Base-by-base conservation (phyloP, 1,140 invertebrate species). In the Aphelenchoides fujianensis region DNA sequence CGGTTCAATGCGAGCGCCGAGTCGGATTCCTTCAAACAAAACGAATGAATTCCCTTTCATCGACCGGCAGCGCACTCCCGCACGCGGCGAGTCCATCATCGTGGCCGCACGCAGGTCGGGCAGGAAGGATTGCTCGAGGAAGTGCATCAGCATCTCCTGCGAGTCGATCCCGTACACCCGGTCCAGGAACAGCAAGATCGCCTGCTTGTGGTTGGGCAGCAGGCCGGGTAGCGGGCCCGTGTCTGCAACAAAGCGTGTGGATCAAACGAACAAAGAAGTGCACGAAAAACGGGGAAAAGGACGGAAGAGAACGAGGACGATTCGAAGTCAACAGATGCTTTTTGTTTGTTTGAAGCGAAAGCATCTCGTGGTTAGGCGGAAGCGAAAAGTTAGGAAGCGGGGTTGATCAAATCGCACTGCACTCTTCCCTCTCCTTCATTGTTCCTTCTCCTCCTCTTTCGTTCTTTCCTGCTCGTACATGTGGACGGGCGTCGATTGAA, bases 1-100 rank as follows among this genome's bases (percentile, higher is more conserved):
- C 97, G 90, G 86, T 99, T 99, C 89, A 99, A 91, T 0, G 96
- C 96, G 5, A 99, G 84, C 0, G 95, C 95, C 92, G 98, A 97
- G 84, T 99, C 95, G 36, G 93, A 96, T 85, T 99, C 96, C 54
- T 91, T n/a, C n/a, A n/a, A n/a, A n/a, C n/a, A n/a, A n/a, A n/a
- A n/a, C n/a, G n/a, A n/a, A n/a, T n/a, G n/a, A n/a, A n/a, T n/a
- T n/a, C n/a, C n/a, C n/a, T n/a, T n/a, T n/a, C n/a, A n/a, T n/a
- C n/a, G n/a, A n/a, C n/a, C n/a, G n/a, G n/a, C n/a, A n/a, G n/a
- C n/a, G n/a, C n/a, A n/a, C n/a, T n/a, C n/a, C 91, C 1, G 94
- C 94, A 79, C 95, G 92, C 81, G 92, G 92, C 91, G 85, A 92
- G 83, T 98, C 97, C 35, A 99, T 87, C 89, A 98, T 97, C 0